Evolutionary conservation across 2,113 vertebrate species (phyloP).

Genomic region (Cheirogaleus medius): DNA sequence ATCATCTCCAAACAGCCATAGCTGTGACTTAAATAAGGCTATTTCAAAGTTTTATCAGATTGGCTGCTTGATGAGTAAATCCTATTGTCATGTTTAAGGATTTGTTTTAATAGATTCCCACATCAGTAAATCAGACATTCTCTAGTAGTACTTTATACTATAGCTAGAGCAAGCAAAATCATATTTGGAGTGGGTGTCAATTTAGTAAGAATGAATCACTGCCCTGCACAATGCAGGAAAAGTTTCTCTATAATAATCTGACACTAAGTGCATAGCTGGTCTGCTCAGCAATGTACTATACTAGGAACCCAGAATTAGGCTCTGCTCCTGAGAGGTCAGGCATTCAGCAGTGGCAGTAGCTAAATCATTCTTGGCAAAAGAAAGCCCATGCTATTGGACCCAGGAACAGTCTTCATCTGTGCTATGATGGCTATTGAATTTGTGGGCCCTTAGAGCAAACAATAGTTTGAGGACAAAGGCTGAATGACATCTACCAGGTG

Average conservation of each 20-base stretch:
- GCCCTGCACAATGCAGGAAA: neutral
- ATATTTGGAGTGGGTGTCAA: neutral
- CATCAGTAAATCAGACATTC: neutral
- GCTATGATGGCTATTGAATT: neutral
- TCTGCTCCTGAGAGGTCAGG: neutral
- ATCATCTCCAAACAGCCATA: neutral
- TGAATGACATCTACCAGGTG: neutral
- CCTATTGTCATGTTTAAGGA: neutral
- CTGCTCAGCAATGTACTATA: neutral
- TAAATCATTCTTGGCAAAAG: neutral
- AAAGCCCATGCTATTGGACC: neutral
- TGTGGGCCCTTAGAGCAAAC: neutral
- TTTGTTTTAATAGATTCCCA: neutral
- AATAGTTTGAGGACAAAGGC: neutral
- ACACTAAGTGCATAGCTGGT: neutral
- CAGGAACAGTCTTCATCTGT: neutral
- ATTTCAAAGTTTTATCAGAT: neutral
- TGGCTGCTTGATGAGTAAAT: neutral
- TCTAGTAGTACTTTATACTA: neutral
- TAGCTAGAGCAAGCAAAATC: neutral
- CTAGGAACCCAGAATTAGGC: neutral
- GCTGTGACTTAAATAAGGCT: neutral
- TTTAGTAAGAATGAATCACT: neutral
- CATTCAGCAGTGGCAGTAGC: neutral
- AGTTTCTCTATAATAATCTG: neutral